phyloP scores from a whole-genome alignment of 2,797 vertebrate genomes.

The Crocidura indochinensis region DNA sequence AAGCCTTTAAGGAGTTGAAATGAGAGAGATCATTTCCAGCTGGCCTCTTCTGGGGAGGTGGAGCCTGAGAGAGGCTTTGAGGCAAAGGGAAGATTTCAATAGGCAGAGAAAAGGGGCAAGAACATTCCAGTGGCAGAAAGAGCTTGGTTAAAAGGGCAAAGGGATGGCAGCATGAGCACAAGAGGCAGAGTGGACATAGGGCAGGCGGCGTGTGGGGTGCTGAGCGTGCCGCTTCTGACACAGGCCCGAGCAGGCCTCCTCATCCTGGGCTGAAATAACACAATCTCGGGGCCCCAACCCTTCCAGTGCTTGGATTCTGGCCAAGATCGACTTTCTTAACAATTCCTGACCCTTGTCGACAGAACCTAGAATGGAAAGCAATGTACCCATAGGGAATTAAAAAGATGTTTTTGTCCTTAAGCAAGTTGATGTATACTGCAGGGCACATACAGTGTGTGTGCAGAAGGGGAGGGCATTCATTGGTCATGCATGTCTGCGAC shows the following conservation, averaged over 20 bases:
- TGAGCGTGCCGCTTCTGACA: neutral
- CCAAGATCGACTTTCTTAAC: neutral
- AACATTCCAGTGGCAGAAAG: constrained; percentile 54
- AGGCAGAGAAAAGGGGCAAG: constrained; percentile 72
- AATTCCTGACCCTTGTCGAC: neutral
- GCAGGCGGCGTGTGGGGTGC: neutral
- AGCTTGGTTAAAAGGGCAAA: constrained; percentile 66
- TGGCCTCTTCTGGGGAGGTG: constrained; percentile 69
- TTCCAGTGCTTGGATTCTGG: neutral
- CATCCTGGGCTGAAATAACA: constrained; percentile 3
- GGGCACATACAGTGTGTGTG: neutral
- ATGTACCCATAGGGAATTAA: neutral
- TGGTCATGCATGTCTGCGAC: neutral
- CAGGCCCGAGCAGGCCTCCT: neutral
- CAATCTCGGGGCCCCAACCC: neutral
- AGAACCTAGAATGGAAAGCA: neutral
- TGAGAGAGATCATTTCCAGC: constrained; percentile 76
- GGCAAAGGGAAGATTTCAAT: constrained; percentile 64
- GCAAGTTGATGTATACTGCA: neutral
- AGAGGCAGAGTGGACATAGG: constrained; percentile 23
- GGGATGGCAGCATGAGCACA: constrained; percentile 7
- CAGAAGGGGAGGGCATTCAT: neutral
- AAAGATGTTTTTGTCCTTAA: neutral
- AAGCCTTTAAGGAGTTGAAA: constrained; percentile 69
- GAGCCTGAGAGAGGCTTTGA: constrained; percentile 41